Conservation (phyloP, 2,888 invertebrate species). For the Cerastoderma edule region DNA sequence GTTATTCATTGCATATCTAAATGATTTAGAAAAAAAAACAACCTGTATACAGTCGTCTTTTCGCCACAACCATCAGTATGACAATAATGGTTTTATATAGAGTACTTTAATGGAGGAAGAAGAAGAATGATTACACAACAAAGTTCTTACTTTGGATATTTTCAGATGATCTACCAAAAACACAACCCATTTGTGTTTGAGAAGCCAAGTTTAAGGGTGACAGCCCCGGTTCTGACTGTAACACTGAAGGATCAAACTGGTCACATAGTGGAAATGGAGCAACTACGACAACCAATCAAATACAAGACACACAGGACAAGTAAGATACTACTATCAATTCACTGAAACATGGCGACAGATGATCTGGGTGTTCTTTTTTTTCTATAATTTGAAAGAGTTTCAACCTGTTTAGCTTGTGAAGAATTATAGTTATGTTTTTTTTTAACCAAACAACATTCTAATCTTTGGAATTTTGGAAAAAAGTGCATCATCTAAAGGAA, state of each 20-base stretch:
- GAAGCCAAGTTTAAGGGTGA: slow-evolving; percentile 23
- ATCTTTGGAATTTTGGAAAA: not conserved
- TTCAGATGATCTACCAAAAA: slow-evolving; percentile 43
- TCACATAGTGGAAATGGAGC: slow-evolving; percentile 15
- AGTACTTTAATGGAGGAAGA: too few relatives aligned
- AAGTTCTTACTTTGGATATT: not conserved
- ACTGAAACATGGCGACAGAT: too few relatives aligned
- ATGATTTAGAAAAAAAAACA: too few relatives aligned
- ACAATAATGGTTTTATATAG: too few relatives aligned
- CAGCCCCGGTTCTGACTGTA: slow-evolving; percentile 42
- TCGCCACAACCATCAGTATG: too few relatives aligned
- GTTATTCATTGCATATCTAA: too few relatives aligned
- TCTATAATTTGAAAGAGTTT: not conserved
- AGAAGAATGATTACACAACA: too few relatives aligned
- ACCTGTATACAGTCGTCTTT: too few relatives aligned
- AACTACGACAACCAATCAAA: slow-evolving; percentile 22
- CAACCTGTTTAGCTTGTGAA: not conserved
- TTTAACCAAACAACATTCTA: not conserved
- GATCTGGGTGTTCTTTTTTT: too few relatives aligned
- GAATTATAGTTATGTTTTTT: not conserved
- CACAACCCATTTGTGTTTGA: slow-evolving; percentile 48
- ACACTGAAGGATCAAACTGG: slow-evolving; percentile 28
- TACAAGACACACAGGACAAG: not conserved
- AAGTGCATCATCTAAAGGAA: not conserved
- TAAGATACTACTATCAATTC: not conserved